phyloP scores from a whole-genome alignment of 2,113 vertebrate genomes.

The Sinocyclocheilus rhinocerous region DNA sequence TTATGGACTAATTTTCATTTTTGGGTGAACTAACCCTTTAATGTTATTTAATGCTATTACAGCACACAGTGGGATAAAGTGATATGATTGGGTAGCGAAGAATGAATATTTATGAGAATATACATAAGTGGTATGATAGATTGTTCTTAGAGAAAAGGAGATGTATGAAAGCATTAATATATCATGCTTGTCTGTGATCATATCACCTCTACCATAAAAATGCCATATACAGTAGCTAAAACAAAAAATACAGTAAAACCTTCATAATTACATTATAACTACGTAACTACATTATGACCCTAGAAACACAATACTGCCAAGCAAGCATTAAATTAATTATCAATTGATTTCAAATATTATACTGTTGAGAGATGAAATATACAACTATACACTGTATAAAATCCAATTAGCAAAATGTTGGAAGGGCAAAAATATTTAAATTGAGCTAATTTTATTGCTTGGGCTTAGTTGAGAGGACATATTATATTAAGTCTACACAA shows the following conservation, averaged over 20 bases:
- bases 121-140: neutral
- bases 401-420: too few relatives aligned
- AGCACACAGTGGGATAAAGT: neutral
- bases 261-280: neutral
- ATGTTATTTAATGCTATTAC: neutral
- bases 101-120: constrained; percentile 22
- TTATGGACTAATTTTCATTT: too few relatives aligned
- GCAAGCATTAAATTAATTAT: too few relatives aligned
- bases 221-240: neutral
- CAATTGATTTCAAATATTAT: neutral
- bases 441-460: too few relatives aligned
- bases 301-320: neutral
- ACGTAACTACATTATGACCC: neutral
- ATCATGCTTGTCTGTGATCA: neutral
- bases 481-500: too few relatives aligned
- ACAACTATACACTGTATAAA: neutral
- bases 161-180: neutral
- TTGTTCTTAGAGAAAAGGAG: neutral
- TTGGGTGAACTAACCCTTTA: too few relatives aligned
- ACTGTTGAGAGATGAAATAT: neutral
- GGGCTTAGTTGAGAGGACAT: too few relatives aligned
- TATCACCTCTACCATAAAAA: neutral
- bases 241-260: neutral
- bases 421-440: too few relatives aligned
- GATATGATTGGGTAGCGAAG: neutral